phyloP scores from a whole-genome alignment of 1,140 invertebrate species.

The Eueides isabella region DNA sequence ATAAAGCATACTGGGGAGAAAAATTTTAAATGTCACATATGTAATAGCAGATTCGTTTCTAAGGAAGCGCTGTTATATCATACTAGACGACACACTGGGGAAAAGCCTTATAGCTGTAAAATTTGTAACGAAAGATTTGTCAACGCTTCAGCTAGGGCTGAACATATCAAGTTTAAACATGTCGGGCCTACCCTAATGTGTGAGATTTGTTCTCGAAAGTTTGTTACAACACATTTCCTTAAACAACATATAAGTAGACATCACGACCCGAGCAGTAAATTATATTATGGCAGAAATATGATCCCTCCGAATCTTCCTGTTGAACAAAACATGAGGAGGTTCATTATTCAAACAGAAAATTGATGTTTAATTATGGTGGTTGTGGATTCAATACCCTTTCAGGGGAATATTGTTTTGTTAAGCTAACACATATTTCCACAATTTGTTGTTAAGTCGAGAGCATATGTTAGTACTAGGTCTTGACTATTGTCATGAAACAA shows the following conservation, averaged over 20 bases:
- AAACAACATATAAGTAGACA: slow-evolving; percentile 69
- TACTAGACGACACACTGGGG: slow-evolving; percentile 77
- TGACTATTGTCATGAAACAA: too few species aligned
- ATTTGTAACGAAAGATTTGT: slow-evolving; percentile 70
- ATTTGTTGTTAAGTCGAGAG: too few species aligned
- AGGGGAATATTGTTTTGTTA: too few species aligned
- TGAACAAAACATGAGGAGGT: slow-evolving; percentile 57
- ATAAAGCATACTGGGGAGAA: slow-evolving; percentile 78
- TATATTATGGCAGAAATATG: slow-evolving; percentile 57
- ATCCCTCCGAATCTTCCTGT: slow-evolving; percentile 59
- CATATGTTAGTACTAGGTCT: too few species aligned
- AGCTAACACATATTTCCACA: too few species aligned
- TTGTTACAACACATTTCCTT: slow-evolving; percentile 69
- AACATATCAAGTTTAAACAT: slow-evolving; percentile 74
- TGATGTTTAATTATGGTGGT: slow-evolving; percentile 14
- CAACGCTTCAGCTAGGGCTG: slow-evolving; percentile 69
- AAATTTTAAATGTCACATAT: slow-evolving; percentile 75
- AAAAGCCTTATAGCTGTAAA: slow-evolving; percentile 77
- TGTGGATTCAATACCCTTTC: too few species aligned
- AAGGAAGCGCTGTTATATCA: slow-evolving; percentile 76
- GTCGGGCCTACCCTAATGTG: slow-evolving; percentile 66
- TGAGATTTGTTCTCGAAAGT: slow-evolving; percentile 68
- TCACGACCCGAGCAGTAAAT: slow-evolving; percentile 63
- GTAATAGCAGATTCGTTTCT: slow-evolving; percentile 71
- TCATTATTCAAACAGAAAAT: slow-evolving; percentile 43